A percentile compares a stretch with the other conserved stretches of the same genome.
These are phyloP conservation scores for Eumaeus atala DNA, from an alignment of 1,140 invertebrate species.

Conservation along the genomic window DNA sequence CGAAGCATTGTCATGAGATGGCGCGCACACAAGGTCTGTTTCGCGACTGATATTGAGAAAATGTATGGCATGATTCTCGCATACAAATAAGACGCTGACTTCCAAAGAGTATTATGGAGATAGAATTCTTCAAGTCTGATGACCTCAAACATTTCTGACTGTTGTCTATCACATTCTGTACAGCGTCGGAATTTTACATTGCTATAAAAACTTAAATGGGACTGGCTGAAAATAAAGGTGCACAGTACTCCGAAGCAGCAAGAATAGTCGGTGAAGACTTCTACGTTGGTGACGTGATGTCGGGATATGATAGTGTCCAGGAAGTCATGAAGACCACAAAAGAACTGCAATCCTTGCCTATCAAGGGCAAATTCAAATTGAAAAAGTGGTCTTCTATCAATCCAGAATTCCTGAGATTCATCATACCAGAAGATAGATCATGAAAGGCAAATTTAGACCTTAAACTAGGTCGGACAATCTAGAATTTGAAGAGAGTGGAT, in stretches of 20 bases:
- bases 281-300: conserved; percentile 13
- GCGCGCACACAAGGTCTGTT: conserved; percentile 16
- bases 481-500: conserved; percentile 23
- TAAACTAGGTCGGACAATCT: conserved; percentile 15
- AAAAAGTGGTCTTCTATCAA: conserved; percentile 18
- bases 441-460: conserved; percentile 1
- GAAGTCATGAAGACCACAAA: background rate
- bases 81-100: conserved; percentile 14
- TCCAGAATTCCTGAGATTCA: conserved; percentile 1
- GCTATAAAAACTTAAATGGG: conserved; percentile 18
- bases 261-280: conserved; percentile 9
- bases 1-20: conserved; percentile 23
- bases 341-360: conserved; percentile 9
- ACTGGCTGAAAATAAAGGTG: conserved; percentile 11
- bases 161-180: conserved; percentile 22
- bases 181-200: conserved; percentile 22
- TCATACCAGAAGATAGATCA: conserved; percentile 11
- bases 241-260: conserved; percentile 9
- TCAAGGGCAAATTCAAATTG: conserved; percentile 3
- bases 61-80: conserved; percentile 24
- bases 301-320: background rate
- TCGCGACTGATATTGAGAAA: conserved; percentile 22
- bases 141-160: conserved; percentile 17
- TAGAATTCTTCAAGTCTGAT: conserved; percentile 4
- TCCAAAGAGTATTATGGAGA: conserved; percentile 24